A percentile compares a stretch with the other conserved stretches of the same genome.
Evolutionary conservation across 2,888 invertebrate species (phyloP).

Genomic region (Euzophera pinguis): DNA sequence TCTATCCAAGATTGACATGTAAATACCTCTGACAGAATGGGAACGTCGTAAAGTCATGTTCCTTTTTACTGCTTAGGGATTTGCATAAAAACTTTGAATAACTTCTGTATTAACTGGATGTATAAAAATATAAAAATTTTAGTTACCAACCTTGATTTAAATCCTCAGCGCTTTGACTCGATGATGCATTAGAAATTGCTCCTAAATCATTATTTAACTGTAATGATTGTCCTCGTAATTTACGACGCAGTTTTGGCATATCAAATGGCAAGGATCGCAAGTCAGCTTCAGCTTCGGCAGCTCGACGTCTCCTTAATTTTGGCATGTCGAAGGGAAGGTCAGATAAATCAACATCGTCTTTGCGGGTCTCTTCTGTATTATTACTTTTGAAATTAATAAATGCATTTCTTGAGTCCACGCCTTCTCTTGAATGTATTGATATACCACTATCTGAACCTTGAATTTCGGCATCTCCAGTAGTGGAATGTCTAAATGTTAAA

Average conservation of each 20-base stretch:
- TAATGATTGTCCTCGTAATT: slow-evolving; percentile 82
- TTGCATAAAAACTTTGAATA: not conserved
- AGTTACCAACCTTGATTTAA: slow-evolving; percentile 82
- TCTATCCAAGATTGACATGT: slow-evolving; percentile 47
- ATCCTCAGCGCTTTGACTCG: slow-evolving; percentile 89
- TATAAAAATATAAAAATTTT: not conserved
- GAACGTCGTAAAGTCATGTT: not conserved
- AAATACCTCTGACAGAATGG: slow-evolving; percentile 41
- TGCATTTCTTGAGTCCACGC: slow-evolving; percentile 84
- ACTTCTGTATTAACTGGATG: not conserved
- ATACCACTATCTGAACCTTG: slow-evolving; percentile 94
- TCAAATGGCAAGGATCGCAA: slow-evolving; percentile 92
- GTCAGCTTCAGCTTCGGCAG: slow-evolving; percentile 88
- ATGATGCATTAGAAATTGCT: slow-evolving; percentile 89
- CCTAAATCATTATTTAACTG: slow-evolving; percentile 83
- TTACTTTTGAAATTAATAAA: slow-evolving; percentile 81
- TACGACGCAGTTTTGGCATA: slow-evolving; percentile 92
- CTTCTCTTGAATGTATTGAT: slow-evolving; percentile 90
- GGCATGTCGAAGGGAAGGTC: slow-evolving; percentile 95
- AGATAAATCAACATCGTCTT: slow-evolving; percentile 83
- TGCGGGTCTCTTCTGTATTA: slow-evolving; percentile 72
- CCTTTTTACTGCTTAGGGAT: not conserved
- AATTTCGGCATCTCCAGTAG: slow-evolving; percentile 85
- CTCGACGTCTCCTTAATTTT: slow-evolving; percentile 86
- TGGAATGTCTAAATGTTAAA: slow-evolving; percentile 82